A percentile compares a stretch with the other conserved stretches of the same genome.
These are phyloP conservation scores for Eulemur coronatus DNA, from an alignment of 2,797 vertebrate genomes.

Conservation along the genomic window DNA sequence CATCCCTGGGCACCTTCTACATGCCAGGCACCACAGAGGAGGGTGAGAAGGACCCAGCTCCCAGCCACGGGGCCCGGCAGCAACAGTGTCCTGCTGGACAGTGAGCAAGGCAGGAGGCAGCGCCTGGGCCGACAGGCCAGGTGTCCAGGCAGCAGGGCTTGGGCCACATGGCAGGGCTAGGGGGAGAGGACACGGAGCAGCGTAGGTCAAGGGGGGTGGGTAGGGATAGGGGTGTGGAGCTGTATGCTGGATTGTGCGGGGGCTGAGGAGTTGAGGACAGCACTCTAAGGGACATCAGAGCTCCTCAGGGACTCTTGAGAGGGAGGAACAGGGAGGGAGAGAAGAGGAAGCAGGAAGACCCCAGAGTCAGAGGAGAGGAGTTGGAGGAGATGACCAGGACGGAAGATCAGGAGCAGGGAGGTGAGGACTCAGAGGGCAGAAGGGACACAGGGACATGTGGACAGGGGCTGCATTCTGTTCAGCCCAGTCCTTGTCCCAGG, in stretches of 20 bases:
- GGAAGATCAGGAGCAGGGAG: neutral
- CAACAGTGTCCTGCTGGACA: neutral
- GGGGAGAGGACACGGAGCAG: neutral
- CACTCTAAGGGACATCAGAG: neutral
- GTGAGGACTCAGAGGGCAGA: neutral
- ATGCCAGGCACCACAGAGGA: neutral
- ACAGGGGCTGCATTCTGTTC: neutral
- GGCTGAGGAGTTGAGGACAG: neutral
- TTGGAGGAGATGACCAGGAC: neutral
- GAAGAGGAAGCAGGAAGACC: neutral
- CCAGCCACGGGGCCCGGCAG: neutral
- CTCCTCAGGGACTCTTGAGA: neutral
- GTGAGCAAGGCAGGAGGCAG: neutral
- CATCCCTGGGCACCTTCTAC: rapidly evolving
- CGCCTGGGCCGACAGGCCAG: neutral
- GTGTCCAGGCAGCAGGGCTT: neutral
- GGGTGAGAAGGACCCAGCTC: neutral
- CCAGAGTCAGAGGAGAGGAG: neutral
- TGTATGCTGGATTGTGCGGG: neutral
- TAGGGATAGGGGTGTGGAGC: neutral
- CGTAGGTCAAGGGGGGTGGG: neutral
- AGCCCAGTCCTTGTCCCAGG: neutral
- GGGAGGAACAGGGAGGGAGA: neutral
- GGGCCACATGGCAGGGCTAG: rapidly evolving
- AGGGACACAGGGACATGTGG: neutral